Evolutionary conservation across 2,797 vertebrate genomes (phyloP).

Genomic region (Falco berigora): DNA sequence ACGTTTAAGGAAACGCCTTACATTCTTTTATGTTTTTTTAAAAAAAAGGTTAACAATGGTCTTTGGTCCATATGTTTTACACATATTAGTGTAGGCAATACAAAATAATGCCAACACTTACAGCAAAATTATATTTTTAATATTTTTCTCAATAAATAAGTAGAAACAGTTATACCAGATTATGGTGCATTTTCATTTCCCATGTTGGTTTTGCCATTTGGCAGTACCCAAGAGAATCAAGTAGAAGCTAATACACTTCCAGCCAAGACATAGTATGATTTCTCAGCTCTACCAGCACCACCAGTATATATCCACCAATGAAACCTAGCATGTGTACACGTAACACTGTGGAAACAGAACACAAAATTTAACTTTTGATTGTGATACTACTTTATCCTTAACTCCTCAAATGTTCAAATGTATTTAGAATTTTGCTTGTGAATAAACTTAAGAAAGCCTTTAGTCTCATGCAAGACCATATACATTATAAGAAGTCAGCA

Average conservation of each 20-base stretch:
- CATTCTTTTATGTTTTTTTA: background rate
- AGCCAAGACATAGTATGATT: background rate
- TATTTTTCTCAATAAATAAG: background rate
- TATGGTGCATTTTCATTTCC: background rate
- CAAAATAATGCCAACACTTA: background rate
- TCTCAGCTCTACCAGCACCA: background rate
- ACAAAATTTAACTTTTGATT: background rate
- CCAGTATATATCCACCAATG: background rate
- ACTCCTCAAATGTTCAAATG: background rate
- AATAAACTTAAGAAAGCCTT: background rate
- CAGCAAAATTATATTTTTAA: background rate
- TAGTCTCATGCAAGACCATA: background rate
- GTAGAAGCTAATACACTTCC: background rate
- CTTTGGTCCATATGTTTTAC: background rate
- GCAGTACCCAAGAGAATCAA: background rate
- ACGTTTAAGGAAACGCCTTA: conserved; percentile 56
- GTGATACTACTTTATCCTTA: background rate
- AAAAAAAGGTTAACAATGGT: background rate
- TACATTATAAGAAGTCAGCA: background rate
- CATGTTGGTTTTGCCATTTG: background rate
- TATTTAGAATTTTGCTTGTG: background rate
- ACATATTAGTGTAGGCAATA: background rate
- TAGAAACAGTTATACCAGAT: background rate
- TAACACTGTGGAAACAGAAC: background rate
- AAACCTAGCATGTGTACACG: background rate